Evolutionary conservation across 2,888 invertebrate species (phyloP), one percentile per base, ranked within the genome.

Genomic region (Heteromyza rotundicornis): DNA sequence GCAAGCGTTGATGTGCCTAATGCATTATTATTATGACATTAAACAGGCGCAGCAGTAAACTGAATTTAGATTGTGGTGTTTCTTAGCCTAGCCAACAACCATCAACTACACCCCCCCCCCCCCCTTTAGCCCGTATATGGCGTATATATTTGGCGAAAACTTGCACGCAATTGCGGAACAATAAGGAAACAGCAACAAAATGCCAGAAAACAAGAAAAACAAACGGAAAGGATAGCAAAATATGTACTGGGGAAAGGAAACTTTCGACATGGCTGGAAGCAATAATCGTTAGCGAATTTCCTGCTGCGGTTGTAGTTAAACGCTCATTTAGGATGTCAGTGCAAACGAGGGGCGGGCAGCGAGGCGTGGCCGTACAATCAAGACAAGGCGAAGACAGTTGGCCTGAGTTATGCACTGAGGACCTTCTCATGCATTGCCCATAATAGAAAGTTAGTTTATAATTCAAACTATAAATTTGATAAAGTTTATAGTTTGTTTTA

Each of bases 101-200:
- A n/a, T n/a, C n/a, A n/a, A n/a, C n/a, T n/a, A n/a, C n/a, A n/a
- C n/a, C n/a, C n/a, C n/a, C n/a, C 27, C 10, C 27, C 27, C 10
- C 27, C 27, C 7, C 5, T 27, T 10, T 27, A 27, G 7, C 10
- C 10, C 27, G 27, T 10, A 7, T 27, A 10, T 10, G 27, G 5
- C 27, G 27, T 27, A 7, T 10, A 5, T 27, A 7, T n/a, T 40
- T 40, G n/a, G 14, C 14, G 75, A 74, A 75, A 75, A 76, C 75
- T 74, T 74, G 74, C 74, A 74, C 74, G 74, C 77, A 74, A 74
- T 74, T 74, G 74, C 74, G 77, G 75, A 12, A 19, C 19, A 12
- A 3, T 19, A 19, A 19, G 16, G 10, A 14, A 40, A 40, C 8
- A 7, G 16, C 8, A n/a, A n/a, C 40, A 7, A n/a, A 10, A 40